These are phyloP conservation scores for Mesaphorura yosii DNA, from an alignment of 1,140 invertebrate species.

Conservation along the genomic window DNA sequence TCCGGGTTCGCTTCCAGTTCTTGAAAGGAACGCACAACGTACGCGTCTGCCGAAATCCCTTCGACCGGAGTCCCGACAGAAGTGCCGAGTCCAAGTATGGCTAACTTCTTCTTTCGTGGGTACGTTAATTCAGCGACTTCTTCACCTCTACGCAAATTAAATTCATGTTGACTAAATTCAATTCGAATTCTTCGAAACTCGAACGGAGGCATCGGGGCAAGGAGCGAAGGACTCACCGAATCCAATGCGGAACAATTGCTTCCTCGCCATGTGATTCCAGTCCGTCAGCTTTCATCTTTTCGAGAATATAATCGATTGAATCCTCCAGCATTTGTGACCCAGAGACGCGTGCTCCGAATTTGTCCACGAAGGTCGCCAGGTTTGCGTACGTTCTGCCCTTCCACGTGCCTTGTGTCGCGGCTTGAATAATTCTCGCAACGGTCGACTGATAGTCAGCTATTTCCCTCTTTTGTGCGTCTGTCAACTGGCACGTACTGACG, in stretches of 20 bases:
- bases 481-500: no score
- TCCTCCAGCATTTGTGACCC: conserved; percentile 53
- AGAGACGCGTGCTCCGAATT: conserved; percentile 54
- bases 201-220: no score
- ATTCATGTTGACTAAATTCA: no score
- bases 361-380: conserved; percentile 57
- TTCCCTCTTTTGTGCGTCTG: no score
- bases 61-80: conserved; percentile 37
- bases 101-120: conserved; percentile 34
- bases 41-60: conserved; percentile 35
- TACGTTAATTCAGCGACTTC: conserved; percentile 35
- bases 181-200: no score
- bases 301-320: conserved; percentile 59
- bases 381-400: conserved; percentile 48
- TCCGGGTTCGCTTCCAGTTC: conserved; percentile 34
- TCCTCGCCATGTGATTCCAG: conserved; percentile 53
- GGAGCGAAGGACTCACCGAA: no score
- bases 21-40: conserved; percentile 39
- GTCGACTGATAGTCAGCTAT: conserved; percentile 46
- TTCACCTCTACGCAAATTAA: no score
- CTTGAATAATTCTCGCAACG: conserved; percentile 47
- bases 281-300: conserved; percentile 41
- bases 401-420: conserved; percentile 44
- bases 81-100: conserved; percentile 38
- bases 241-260: conserved; percentile 45